These are phyloP conservation scores for Ceyx margarethae DNA, from an alignment of 2,113 vertebrate species.

Conservation along the genomic window DNA sequence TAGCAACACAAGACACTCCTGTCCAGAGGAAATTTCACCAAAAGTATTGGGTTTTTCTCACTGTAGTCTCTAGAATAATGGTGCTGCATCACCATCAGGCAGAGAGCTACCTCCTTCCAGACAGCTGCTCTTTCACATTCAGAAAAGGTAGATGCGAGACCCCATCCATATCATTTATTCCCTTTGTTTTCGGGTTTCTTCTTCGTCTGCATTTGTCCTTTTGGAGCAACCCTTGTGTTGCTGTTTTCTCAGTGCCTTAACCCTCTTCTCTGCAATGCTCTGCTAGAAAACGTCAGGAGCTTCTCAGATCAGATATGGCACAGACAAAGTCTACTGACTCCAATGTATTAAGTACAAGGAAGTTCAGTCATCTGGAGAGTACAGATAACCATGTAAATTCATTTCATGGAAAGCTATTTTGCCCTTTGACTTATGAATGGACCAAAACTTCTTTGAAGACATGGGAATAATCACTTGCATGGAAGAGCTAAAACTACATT, in stretches of 20 bases:
- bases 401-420: conserved; percentile 12
- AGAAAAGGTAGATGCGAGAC: neutral
- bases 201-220: neutral
- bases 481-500: conserved; percentile 2
- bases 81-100: neutral
- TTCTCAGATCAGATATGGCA: neutral
- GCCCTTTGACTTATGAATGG: neutral
- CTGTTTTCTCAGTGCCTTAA: neutral
- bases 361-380: neutral
- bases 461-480: neutral
- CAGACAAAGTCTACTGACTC: neutral
- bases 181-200: neutral
- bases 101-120: neutral
- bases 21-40: neutral
- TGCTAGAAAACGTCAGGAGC: neutral
- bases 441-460: neutral
- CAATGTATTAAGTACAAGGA: neutral
- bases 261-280: neutral
- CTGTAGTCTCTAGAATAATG: neutral
- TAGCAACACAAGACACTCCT: neutral
- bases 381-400: conserved; percentile 17
- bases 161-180: neutral
- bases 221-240: neutral
- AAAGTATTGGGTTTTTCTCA: neutral
- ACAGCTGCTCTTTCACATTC: neutral